phyloP scores from a whole-genome alignment of 2,113 vertebrate species.

The Bubo scandiacus region DNA sequence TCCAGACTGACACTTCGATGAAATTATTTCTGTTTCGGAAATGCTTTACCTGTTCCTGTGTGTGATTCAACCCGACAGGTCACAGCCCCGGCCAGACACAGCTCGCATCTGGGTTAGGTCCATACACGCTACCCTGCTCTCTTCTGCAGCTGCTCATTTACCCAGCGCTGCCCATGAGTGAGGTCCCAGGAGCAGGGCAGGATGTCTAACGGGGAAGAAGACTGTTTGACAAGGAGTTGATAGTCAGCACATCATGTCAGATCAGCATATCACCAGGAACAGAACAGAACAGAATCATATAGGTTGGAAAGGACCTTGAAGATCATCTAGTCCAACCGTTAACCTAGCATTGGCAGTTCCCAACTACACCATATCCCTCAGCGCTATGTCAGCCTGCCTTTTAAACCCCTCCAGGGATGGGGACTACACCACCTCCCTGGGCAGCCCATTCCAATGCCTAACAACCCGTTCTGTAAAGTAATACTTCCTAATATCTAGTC shows the following conservation, averaged over 20 bases:
- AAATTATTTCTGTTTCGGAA: not conserved
- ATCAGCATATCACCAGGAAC: rapidly evolving
- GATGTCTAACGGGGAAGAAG: rapidly evolving
- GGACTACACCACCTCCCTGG: no score
- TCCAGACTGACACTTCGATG: rapidly evolving
- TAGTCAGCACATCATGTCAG: not conserved
- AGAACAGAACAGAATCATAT: no score
- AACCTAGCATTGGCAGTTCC: no score
- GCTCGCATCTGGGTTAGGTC: rapidly evolving
- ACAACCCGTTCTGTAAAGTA: no score
- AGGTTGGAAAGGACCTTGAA: no score
- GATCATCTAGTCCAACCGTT: no score
- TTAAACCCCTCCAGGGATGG: no score
- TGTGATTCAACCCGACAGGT: not conserved
- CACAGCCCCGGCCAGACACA: not conserved
- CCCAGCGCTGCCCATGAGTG: rapidly evolving
- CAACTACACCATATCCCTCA: no score
- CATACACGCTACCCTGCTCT: rapidly evolving
- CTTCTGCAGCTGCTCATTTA: rapidly evolving
- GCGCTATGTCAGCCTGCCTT: no score
- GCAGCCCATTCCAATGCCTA: no score
- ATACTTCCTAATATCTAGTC: no score
- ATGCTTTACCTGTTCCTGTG: not conserved
- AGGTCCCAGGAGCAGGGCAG: not conserved
- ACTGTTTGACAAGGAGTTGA: not conserved